Evolutionary conservation across 2,797 vertebrate genomes (phyloP).

Genomic region (Eulemur coronatus): DNA sequence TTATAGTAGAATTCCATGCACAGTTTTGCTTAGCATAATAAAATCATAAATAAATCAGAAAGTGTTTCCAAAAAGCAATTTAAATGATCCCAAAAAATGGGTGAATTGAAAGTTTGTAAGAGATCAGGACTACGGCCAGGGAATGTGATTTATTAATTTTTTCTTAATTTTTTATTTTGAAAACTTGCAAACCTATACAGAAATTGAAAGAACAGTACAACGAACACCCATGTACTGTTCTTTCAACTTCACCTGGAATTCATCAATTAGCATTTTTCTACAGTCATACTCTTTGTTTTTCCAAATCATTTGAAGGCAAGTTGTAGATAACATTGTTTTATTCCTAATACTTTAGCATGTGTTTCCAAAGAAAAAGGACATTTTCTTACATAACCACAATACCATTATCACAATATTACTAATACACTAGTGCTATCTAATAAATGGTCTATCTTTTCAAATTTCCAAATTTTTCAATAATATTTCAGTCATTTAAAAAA

Average conservation of each 20-base stretch:
- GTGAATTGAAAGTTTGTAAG: background rate
- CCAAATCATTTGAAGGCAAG: slow-evolving; percentile 20
- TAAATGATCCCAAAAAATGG: background rate
- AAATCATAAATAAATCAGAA: background rate
- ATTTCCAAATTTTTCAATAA: background rate
- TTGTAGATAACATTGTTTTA: background rate
- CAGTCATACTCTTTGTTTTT: background rate
- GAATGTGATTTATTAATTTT: background rate
- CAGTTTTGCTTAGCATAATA: background rate
- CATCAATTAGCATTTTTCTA: background rate
- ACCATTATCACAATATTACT: background rate
- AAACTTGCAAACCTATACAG: background rate
- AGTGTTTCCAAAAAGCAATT: background rate
- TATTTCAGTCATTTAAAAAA: background rate
- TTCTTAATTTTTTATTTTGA: background rate
- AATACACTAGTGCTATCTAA: background rate
- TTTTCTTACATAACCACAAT: background rate
- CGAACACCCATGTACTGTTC: background rate
- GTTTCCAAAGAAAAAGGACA: background rate
- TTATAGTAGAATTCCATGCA: background rate
- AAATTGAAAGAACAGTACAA: background rate
- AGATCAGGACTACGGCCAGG: background rate
- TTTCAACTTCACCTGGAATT: background rate
- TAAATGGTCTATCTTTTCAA: background rate
- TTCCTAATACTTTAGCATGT: background rate